Conservation (phyloP, 2,888 invertebrate genomes). For the Drosophila differens region DNA sequence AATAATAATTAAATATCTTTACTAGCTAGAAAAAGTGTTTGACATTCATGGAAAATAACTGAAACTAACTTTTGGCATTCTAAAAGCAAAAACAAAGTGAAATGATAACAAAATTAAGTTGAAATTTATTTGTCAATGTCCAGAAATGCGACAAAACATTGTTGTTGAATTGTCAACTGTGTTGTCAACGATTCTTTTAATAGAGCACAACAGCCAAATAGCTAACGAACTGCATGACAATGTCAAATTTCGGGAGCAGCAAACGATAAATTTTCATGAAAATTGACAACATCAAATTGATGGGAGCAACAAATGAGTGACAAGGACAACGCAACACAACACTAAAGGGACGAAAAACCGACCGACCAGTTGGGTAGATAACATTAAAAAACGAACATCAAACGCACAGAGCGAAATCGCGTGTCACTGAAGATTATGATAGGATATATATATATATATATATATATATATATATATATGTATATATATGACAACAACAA, state of each 20-base stretch:
- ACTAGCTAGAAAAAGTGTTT: neutral
- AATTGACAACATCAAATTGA: slow-evolving; percentile 81
- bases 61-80: neutral
- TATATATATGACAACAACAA: slow-evolving; percentile 36
- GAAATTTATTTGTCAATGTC: slow-evolving; percentile 2
- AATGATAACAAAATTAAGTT: neutral
- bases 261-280: slow-evolving; percentile 78
- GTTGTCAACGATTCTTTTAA: slow-evolving; percentile 37
- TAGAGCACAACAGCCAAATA: slow-evolving; percentile 42
- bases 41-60: neutral
- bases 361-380: slow-evolving; percentile 57
- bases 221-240: slow-evolving; percentile 81
- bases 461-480: slow-evolving; percentile 22
- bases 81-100: neutral
- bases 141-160: slow-evolving; percentile 3
- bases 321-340: slow-evolving; percentile 12
- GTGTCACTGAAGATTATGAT: slow-evolving; percentile 81
- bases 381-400: slow-evolving; percentile 52
- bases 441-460: slow-evolving; percentile 56
- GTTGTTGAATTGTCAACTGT: slow-evolving; percentile 38
- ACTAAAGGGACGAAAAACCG: slow-evolving; percentile 18
- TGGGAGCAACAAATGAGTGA: slow-evolving; percentile 70
- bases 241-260: slow-evolving; percentile 71
- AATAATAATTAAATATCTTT: neutral
- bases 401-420: slow-evolving; percentile 59